Evolutionary conservation across 2,113 vertebrate species (phyloP), one percentile per base, ranked within the genome.

Genomic region (Pluvianellus socialis): DNA sequence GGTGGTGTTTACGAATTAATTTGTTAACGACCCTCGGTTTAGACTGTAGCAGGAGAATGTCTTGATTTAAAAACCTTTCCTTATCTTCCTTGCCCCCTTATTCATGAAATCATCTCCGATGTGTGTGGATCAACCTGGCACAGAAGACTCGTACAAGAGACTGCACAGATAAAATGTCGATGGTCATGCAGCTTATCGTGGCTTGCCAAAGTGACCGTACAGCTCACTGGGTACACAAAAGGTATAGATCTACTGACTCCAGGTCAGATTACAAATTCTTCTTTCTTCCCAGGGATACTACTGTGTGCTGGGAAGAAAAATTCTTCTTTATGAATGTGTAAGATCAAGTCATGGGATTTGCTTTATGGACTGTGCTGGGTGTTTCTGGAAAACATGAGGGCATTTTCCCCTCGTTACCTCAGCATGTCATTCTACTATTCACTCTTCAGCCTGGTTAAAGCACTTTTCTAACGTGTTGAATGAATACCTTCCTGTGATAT

Each of bases 201-300:
- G 27, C 42, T 73, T 59, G 53, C 42, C 0, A 0, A 86, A 38
- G 53, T 75, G 49, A 72, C 16, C 0, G 0, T 70, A 35, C 2
- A 53, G 22, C 40, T 90, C 28, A 24, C 30, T 22, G 12, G 40
- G 14, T 50, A 47, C 21, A 44, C 30, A 58, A 65, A 72, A 68
- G 22, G 12, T 27, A n/a, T 8, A 94, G 70, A 65, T n/a, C 35
- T 66, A 38, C 45, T n/a, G 58, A 68, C 19, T 62, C 40, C 24
- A 62, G 17, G 53, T 45, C 49, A 70, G 30, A 68, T 52, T 26
- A 68, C 9, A 68, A 68, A 45, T 35, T 59, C 38, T 65, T 66
- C 21, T 24, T 75, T 68, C 58, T 88, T 79, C 32, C 27, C 21
- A 20, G 30, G 23, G 32, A 42, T 47, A 79, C 6, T 55, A 5